Evolutionary conservation across 1,140 invertebrate species (phyloP).

Genomic region (Doryteuthis pealeii): DNA sequence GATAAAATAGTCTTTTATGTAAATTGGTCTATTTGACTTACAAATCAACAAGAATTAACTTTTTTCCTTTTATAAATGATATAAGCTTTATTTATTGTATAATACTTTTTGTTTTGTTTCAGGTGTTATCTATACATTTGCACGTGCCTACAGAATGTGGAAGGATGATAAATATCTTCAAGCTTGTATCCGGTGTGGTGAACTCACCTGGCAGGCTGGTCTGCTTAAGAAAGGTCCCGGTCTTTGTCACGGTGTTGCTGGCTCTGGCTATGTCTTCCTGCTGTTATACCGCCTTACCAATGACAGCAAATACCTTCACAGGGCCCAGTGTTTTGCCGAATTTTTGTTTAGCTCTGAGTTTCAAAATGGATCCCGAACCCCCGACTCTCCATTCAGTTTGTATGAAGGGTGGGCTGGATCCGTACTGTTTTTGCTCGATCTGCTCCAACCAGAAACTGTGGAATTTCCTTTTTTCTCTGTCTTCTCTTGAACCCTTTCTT

Average conservation of each 20-base stretch:
- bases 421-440: conserved; percentile 78
- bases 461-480: conserved; percentile 85
- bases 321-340: conserved; percentile 76
- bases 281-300: conserved; percentile 76
- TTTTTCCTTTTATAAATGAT: too few species aligned
- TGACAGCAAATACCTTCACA: conserved; percentile 72
- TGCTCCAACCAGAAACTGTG: conserved; percentile 73
- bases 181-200: conserved; percentile 70
- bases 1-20: too few species aligned
- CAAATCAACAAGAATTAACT: too few species aligned
- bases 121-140: conserved; percentile 78
- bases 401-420: conserved; percentile 86
- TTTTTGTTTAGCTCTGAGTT: conserved; percentile 75
- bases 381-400: conserved; percentile 80
- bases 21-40: too few species aligned
- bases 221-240: conserved; percentile 75
- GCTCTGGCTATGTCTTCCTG: conserved; percentile 83
- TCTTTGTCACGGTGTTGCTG: conserved; percentile 83
- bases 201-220: conserved; percentile 79
- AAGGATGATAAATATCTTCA: conserved; percentile 75
- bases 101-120: conserved; percentile 17
- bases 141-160: conserved; percentile 76
- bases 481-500: conserved; percentile 56
- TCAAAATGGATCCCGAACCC: conserved; percentile 68
- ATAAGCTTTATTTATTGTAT: too few species aligned